phyloP scores from a whole-genome alignment of 1,140 invertebrate genomes.

The Apis mellifera region Amel_HAv3.1 CM009943.2:8855501-8856000 shows the following conservation, averaged over 20 bases:
- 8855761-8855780: slow-evolving; percentile 44
- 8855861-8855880: slow-evolving; percentile 67
- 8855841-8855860: slow-evolving; percentile 62
- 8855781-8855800: slow-evolving; percentile 24
- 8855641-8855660: not conserved
- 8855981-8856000: slow-evolving; percentile 54
- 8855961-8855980: slow-evolving; percentile 41
- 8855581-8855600: not conserved
- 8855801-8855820: slow-evolving; percentile 38
- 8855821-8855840: slow-evolving; percentile 59
- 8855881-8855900: slow-evolving; percentile 71
- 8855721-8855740: slow-evolving; percentile 48
- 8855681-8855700: slow-evolving; percentile 27
- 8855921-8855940: slow-evolving; percentile 31
- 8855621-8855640: rapidly evolving
- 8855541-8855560: no score
- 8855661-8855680: not conserved
- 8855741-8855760: slow-evolving; percentile 28
- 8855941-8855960: slow-evolving; percentile 39
- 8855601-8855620: not conserved
- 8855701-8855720: slow-evolving; percentile 23
- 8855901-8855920: not conserved
- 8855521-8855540: no score
- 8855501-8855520: no score
- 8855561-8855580: no score